phyloP scores from a whole-genome alignment of 1,140 invertebrate species.

The Aphaenogaster floridana region DNA sequence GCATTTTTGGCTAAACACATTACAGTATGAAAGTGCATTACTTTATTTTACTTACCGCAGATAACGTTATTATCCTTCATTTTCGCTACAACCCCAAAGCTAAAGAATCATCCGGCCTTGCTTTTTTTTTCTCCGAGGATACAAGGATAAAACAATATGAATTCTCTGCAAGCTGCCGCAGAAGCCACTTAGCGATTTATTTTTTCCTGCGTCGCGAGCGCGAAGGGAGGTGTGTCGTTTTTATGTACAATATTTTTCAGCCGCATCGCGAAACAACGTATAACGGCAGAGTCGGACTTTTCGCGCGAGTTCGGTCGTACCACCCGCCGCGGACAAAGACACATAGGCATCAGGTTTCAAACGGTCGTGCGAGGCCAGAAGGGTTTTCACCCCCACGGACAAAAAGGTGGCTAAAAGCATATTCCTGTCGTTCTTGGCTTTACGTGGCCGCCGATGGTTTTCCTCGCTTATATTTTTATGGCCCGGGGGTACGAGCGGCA shows the following conservation, averaged over 20 bases:
- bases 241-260: conserved; percentile 16
- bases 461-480: conserved; percentile 78
- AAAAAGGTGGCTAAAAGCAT: conserved; percentile 79
- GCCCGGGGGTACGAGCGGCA: conserved; percentile 60
- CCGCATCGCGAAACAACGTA: conserved; percentile 1
- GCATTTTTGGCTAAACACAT: background rate
- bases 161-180: conserved; percentile 9
- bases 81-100: background rate
- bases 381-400: conserved; percentile 68
- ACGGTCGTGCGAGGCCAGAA: conserved; percentile 42
- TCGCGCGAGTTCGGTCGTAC: conserved; percentile 22
- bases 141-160: conserved; percentile 27
- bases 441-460: conserved; percentile 67
- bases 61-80: conserved; percentile 31
- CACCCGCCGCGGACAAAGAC: conserved; percentile 24
- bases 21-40: conserved; percentile 1
- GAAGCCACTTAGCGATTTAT: conserved; percentile 50
- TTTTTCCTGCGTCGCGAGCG: conserved; percentile 8
- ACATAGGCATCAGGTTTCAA: conserved; percentile 66
- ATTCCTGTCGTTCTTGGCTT: conserved; percentile 81
- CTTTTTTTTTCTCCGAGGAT: background rate
- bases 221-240: background rate
- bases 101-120: background rate
- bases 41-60: conserved; percentile 10
- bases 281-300: conserved; percentile 9